Evolutionary conservation across 2,888 invertebrate genomes (phyloP), one percentile per base, ranked within the genome.

Genomic region (Synergus umbraculus): DNA sequence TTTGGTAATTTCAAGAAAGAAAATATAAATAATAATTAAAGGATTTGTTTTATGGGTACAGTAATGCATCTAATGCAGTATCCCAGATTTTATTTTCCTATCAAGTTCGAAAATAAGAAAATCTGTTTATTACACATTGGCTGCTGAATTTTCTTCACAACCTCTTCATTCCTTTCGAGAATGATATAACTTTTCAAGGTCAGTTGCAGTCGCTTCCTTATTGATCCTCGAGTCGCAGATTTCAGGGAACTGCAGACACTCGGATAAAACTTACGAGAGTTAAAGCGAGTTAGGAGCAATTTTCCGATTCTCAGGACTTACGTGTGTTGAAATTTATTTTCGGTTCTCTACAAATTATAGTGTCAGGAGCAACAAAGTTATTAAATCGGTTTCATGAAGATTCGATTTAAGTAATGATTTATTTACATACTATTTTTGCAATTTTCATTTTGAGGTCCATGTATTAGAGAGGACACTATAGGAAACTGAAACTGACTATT

Each of bases 201-300:
- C 85, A 84, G 84, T 83, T 82, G 87, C 87, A 86, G 84, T 83
- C 87, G 82, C 87, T 86, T 85, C 83, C 88, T 90, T 90, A 90
- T 90, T 89, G 90, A 90, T 90, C 89, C 86, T 85, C 83, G 67
- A 84, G 84, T 89, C 85, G 87, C 86, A 84, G 87, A 86, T 85
- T 88, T 86, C 85, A 86, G 84, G 84, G 82, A 83, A 83, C 79
- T 82, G 83, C 87, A 85, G 86, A 85, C 84, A 87, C 87, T 85
- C 83, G 83, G 84, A 87, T 85, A 85, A 87, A 87, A 87, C 85
- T 89, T 83, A 43, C 10, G 43, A 66, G 43, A 66, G 41, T 65
- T 66, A 10, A 44, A 44, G 43, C 66, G 43, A 66, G 43, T 43
- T n/a, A 15, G 43, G 43, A 66, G 10, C n/a, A 12, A 7, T 43